A percentile compares a stretch with the other conserved stretches of the same genome.
phyloP scores from a whole-genome alignment of 2,113 vertebrate species.

The Cyphomyrus discorhynchus region DNA sequence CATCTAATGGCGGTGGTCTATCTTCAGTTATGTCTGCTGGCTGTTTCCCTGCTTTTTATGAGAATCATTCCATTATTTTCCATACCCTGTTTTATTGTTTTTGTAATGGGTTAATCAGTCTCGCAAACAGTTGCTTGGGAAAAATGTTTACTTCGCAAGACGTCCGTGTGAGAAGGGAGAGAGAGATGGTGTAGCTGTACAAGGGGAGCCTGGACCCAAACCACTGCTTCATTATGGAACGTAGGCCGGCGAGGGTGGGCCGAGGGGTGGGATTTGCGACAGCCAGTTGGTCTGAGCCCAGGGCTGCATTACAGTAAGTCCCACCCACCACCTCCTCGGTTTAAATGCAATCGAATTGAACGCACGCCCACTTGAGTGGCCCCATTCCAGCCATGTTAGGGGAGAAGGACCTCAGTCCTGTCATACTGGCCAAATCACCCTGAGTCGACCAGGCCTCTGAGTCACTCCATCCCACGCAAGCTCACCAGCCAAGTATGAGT shows the following conservation, averaged over 20 bases:
- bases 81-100: not conserved
- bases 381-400: not conserved
- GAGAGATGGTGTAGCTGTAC: not conserved
- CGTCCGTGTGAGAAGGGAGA: not conserved
- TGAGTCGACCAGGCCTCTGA: not conserved
- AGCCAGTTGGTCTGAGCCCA: not conserved
- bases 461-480: not conserved
- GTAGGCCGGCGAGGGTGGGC: not conserved
- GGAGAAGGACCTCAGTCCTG: not conserved
- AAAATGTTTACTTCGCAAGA: constrained; percentile 1
- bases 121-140: not conserved
- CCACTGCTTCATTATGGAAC: not conserved
- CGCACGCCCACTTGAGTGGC: not conserved
- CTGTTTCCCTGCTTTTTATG: not conserved
- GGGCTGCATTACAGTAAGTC: not conserved
- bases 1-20: not conserved
- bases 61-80: constrained; percentile 8
- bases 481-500: not conserved
- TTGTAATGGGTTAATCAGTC: not conserved
- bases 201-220: not conserved
- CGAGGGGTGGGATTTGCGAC: not conserved
- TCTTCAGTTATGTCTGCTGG: not conserved
- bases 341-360: not conserved
- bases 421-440: not conserved
- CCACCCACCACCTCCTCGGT: not conserved